Percentiles rank a stretch among this genome's conserved stretches.
Evolutionary conservation across 2,113 vertebrate species (phyloP).

Genomic region (Arvicanthis niloticus): DNA sequence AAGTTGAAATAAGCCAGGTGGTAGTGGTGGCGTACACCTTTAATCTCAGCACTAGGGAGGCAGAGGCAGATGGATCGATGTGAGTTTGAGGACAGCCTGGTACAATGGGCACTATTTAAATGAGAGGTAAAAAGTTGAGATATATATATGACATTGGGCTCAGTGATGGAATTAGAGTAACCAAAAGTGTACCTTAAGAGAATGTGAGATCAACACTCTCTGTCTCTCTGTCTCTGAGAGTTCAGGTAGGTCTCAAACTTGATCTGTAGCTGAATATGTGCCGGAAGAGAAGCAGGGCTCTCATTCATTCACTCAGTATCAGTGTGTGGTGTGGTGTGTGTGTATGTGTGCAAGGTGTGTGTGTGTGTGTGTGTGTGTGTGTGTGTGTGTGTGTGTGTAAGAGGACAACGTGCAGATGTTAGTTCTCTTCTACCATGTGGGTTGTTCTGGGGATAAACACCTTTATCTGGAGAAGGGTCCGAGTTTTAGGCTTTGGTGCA

Average conservation of each 20-base stretch:
- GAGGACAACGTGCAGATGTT: not conserved
- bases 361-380: not conserved
- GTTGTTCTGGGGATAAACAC: no score
- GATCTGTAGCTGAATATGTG: not conserved
- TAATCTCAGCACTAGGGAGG: no score
- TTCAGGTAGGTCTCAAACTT: not conserved
- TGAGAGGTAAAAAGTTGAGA: conserved; percentile 6
- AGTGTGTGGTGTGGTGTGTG: not conserved
- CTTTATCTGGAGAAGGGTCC: no score
- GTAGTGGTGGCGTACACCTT: no score
- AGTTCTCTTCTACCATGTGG: not conserved
- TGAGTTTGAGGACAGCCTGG: not conserved
- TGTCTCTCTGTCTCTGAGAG: no score
- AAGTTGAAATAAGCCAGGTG: not conserved
- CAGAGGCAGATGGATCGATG: not conserved
- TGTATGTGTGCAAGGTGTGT: not conserved
- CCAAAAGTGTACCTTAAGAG: not conserved
- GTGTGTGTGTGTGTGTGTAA: not conserved
- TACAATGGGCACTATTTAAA: not conserved
- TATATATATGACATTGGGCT: not conserved
- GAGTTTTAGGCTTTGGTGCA: no score
- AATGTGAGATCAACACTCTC: not conserved
- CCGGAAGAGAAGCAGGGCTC: not conserved
- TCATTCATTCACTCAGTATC: not conserved
- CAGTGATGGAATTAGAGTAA: not conserved